Conservation (phyloP, 1,140 invertebrate species). For the Polypedilum pembai region DNA sequence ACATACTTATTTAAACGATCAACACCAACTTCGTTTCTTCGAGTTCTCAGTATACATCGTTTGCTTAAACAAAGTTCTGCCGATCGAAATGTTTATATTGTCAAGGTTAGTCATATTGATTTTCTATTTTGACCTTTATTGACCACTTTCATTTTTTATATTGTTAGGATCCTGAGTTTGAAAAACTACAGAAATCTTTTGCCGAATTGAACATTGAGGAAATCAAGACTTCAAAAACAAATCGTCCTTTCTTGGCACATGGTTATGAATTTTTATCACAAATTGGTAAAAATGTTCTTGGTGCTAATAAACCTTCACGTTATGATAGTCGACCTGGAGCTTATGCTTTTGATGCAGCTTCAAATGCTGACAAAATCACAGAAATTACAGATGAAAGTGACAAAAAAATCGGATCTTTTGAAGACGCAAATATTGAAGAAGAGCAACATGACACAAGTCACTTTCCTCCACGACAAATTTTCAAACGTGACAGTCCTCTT, state of each 20-base stretch:
- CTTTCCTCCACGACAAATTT: conserved; percentile 25
- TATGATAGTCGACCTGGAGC: conserved; percentile 31
- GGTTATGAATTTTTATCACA: conserved; percentile 50
- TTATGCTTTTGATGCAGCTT: conserved; percentile 22
- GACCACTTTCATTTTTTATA: neutral
- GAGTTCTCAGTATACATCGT: conserved; percentile 44
- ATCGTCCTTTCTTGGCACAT: conserved; percentile 60
- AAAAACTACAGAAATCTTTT: conserved; percentile 71
- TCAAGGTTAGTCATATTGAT: conserved; percentile 41
- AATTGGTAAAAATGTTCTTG: conserved; percentile 35
- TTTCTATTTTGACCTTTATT: neutral
- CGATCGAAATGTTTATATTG: conserved; percentile 62
- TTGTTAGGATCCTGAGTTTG: conserved; percentile 49
- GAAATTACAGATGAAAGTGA: conserved; percentile 17
- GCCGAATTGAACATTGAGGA: conserved; percentile 66
- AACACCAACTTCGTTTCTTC: conserved; percentile 40
- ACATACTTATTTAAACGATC: conserved; percentile 62
- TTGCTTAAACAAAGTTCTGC: conserved; percentile 53
- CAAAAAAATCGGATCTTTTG: conserved; percentile 30
- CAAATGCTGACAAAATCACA: neutral
- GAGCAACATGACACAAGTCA: conserved; percentile 29
- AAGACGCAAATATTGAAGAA: conserved; percentile 28
- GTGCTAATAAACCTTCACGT: conserved; percentile 35
- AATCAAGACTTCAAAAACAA: conserved; percentile 34
- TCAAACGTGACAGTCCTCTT: conserved; percentile 49